Conservation (phyloP, 2,797 vertebrate species). For the Sebastes taczanowskii region DNA sequence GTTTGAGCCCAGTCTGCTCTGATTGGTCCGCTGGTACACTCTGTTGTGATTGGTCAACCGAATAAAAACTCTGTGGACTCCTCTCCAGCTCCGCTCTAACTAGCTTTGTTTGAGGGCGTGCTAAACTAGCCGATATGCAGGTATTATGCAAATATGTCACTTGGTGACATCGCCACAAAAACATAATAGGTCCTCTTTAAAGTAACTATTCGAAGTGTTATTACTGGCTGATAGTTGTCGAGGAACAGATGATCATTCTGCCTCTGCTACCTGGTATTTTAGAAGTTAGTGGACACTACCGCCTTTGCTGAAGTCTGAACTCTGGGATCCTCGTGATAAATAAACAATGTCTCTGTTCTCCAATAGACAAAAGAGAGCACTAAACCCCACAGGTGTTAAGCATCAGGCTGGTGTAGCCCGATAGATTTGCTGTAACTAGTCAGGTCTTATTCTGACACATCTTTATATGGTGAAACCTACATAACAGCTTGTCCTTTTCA, state of each 20-base stretch:
- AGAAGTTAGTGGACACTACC: not conserved
- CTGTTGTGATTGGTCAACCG: too few relatives aligned
- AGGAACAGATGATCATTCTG: not conserved
- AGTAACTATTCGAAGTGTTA: too few relatives aligned
- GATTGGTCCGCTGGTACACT: too few relatives aligned
- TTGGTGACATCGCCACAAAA: too few relatives aligned
- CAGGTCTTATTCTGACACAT: not conserved
- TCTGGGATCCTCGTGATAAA: not conserved
- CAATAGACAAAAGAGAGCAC: not conserved
- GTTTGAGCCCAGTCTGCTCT: too few relatives aligned
- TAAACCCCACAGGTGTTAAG: not conserved
- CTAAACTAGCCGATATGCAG: too few relatives aligned
- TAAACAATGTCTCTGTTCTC: not conserved
- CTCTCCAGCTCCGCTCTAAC: too few relatives aligned
- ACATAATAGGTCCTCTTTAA: too few relatives aligned
- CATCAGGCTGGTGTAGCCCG: not conserved
- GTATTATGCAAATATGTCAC: too few relatives aligned
- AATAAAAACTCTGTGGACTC: too few relatives aligned
- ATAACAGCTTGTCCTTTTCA: conserved; percentile 12
- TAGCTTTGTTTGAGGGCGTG: too few relatives aligned
- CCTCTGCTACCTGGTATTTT: not conserved
- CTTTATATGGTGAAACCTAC: conserved; percentile 11
- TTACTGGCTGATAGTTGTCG: not conserved
- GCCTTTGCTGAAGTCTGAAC: not conserved
- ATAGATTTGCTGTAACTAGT: not conserved